Conservation (phyloP, 2,113 vertebrate species). For the Hemichromis elongatus region DNA sequence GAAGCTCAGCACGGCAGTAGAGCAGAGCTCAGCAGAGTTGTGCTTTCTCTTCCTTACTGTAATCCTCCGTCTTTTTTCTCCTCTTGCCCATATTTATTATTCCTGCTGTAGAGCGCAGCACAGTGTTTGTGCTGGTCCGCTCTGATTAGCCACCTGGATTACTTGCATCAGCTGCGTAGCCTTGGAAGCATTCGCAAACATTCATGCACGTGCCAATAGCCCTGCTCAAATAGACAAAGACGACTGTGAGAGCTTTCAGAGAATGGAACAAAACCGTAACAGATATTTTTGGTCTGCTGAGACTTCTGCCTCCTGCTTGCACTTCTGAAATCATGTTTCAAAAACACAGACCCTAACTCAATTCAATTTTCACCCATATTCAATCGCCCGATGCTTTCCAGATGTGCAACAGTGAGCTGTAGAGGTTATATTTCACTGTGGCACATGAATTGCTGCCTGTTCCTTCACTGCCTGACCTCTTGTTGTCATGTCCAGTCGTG, state of each 20-base stretch:
- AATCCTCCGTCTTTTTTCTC: background rate
- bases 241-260: constrained; percentile 19
- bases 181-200: background rate
- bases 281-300: background rate
- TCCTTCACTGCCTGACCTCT: constrained; percentile 63
- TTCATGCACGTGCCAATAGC: background rate
- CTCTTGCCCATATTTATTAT: constrained; percentile 31
- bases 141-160: constrained; percentile 42
- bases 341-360: background rate
- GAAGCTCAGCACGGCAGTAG: background rate
- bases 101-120: constrained; percentile 33
- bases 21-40: background rate
- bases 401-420: constrained; percentile 10
- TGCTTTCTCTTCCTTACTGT: background rate
- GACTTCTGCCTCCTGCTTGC: constrained; percentile 10
- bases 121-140: constrained; percentile 25
- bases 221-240: background rate
- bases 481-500: constrained; percentile 25
- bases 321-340: background rate
- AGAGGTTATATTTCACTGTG: background rate
- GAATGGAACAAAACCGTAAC: constrained; percentile 12
- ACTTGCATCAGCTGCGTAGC: constrained; percentile 5
- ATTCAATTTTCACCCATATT: background rate
- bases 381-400: background rate
- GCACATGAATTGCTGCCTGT: background rate